Percentiles rank a stretch among this genome's conserved stretches.
Conservation (phyloP, 2,113 vertebrate genomes). For the Protobothrops flavoviridis region DNA sequence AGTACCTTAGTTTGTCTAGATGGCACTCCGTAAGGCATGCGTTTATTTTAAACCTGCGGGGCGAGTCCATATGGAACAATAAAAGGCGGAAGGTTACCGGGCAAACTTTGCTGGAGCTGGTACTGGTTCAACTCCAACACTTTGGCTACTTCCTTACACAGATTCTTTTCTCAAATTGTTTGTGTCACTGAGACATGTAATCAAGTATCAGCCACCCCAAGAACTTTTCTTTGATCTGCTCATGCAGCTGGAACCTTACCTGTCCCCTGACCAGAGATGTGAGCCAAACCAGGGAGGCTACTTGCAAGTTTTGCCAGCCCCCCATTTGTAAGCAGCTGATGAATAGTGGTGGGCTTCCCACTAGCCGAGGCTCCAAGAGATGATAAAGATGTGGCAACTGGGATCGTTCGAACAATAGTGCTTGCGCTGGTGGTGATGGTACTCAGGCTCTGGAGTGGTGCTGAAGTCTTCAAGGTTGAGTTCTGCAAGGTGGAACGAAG, state of each 20-base stretch:
- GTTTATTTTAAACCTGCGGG: too few relatives aligned
- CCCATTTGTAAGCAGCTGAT: constrained; percentile 91
- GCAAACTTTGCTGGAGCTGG: neutral
- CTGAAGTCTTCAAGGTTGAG: constrained; percentile 74
- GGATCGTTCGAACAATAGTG: constrained; percentile 85
- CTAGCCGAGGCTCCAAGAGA: constrained; percentile 70
- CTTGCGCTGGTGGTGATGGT: constrained; percentile 74
- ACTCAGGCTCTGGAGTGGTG: constrained; percentile 74
- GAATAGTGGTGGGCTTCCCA: constrained; percentile 89
- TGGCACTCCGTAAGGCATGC: neutral
- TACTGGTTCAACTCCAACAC: neutral
- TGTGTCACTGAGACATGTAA: neutral
- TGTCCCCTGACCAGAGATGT: constrained; percentile 88
- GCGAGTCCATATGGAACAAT: neutral
- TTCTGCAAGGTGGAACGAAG: constrained; percentile 60
- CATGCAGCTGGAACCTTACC: constrained; percentile 72
- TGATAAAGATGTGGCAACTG: constrained; percentile 79
- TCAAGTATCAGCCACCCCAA: neutral
- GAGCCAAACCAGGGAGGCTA: constrained; percentile 88
- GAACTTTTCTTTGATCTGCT: too few relatives aligned
- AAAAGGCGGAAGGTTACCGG: neutral
- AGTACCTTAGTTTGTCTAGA: neutral
- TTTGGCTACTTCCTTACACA: neutral
- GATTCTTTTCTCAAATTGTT: neutral
- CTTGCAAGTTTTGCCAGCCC: constrained; percentile 91